A percentile compares a stretch with the other conserved stretches of the same genome.
Evolutionary conservation across 1,140 invertebrate genomes (phyloP).

Genomic region (Leptinotarsa lineolata): DNA sequence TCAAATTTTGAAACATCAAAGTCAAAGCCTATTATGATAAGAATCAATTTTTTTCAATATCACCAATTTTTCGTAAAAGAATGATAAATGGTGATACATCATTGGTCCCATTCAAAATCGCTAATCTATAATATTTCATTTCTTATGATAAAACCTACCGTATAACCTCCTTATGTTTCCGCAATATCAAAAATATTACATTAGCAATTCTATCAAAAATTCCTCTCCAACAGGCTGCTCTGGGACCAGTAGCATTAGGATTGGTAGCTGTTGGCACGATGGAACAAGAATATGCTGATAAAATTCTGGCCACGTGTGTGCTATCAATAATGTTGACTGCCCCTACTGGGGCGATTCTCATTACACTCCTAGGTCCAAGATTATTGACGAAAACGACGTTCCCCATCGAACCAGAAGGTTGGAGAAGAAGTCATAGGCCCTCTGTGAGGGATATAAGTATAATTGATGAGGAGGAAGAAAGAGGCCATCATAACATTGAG

Average conservation of each 20-base stretch:
- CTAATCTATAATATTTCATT: background rate
- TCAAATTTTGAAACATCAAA: too few relatives aligned
- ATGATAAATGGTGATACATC: too few relatives aligned
- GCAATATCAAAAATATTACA: background rate
- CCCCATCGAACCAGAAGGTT: conserved; percentile 65
- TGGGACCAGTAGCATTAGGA: conserved; percentile 79
- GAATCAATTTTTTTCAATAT: too few relatives aligned
- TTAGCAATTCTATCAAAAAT: background rate
- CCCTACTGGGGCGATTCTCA: conserved; percentile 85
- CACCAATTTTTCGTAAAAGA: too few relatives aligned
- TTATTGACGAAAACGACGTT: conserved; percentile 73
- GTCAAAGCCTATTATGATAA: too few relatives aligned
- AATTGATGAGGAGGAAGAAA: conserved; percentile 72
- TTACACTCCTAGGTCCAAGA: conserved; percentile 76
- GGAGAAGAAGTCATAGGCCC: conserved; percentile 68
- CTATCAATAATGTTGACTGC: conserved; percentile 92
- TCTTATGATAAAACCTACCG: background rate
- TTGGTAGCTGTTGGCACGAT: conserved; percentile 60
- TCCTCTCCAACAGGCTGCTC: conserved; percentile 68
- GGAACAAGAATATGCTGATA: conserved; percentile 62
- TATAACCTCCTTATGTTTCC: background rate
- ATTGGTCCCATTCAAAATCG: too few relatives aligned
- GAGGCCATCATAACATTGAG: background rate
- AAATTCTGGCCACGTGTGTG: conserved; percentile 74
- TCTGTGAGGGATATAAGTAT: conserved; percentile 74